A percentile compares a stretch with the other conserved stretches of the same genome.
Conservation (phyloP, 2,888 invertebrate species). For the Rotaria sp. region DNA sequence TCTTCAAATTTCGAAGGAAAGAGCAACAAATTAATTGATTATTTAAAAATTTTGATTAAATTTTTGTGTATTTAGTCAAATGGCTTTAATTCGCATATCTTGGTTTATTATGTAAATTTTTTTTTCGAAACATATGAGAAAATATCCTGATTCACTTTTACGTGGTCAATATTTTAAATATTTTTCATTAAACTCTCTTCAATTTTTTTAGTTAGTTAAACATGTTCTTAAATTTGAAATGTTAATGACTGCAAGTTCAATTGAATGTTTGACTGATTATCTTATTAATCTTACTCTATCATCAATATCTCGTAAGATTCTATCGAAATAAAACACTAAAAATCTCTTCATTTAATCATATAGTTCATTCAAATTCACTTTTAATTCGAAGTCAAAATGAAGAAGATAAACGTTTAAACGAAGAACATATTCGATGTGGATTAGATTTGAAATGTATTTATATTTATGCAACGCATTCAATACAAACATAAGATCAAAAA, state of each 20-base stretch:
- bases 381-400: neutral
- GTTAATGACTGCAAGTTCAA: conserved; percentile 51
- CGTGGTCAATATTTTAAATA: conserved; percentile 43
- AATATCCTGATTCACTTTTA: conserved; percentile 34
- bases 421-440: neutral
- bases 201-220: conserved; percentile 48
- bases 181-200: too few relatives aligned
- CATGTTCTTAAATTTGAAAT: conserved; percentile 51
- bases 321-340: too few relatives aligned
- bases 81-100: conserved; percentile 50
- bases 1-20: neutral
- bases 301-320: conserved; percentile 50
- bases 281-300: conserved; percentile 54
- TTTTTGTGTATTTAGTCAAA: conserved; percentile 45
- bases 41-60: neutral
- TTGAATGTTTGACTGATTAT: conserved; percentile 52
- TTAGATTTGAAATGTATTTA: conserved; percentile 8
- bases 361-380: too few relatives aligned
- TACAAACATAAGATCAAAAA: neutral
- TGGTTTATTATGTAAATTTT: conserved; percentile 56
- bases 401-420: neutral
- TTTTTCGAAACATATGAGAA: conserved; percentile 52
- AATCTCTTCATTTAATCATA: neutral
- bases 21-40: neutral
- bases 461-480: neutral